Percentiles rank a stretch among this genome's conserved stretches.
phyloP scores from a whole-genome alignment of 2,113 vertebrate genomes.

The Clupea harengus region DNA sequence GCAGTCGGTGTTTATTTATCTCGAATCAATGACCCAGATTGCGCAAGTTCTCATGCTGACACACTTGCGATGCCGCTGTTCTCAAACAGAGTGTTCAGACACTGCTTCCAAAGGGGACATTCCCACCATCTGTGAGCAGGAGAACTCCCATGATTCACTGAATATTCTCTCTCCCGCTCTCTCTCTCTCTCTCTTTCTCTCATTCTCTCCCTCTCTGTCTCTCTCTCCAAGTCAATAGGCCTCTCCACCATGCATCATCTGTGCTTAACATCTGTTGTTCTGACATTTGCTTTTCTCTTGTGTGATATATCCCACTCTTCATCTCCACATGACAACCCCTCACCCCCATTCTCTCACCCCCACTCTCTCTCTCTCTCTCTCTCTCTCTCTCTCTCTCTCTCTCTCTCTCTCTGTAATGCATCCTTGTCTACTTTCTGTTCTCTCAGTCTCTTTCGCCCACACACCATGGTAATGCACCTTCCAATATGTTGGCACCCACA shows the following conservation, averaged over 20 bases:
- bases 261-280: conserved; percentile 13
- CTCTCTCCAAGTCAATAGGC: neutral
- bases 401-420: neutral
- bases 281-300: conserved; percentile 10
- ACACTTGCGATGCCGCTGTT: neutral
- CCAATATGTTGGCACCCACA: conserved; percentile 2
- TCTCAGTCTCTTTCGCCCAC: conserved; percentile 42
- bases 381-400: conserved; percentile 29
- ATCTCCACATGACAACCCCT: conserved; percentile 44
- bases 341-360: conserved; percentile 24
- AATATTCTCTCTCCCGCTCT: conserved; percentile 21
- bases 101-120: neutral
- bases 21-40: neutral
- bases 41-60: neutral
- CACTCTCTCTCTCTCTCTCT: conserved; percentile 50
- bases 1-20: neutral
- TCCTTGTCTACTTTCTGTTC: conserved; percentile 40
- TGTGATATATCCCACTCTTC: conserved; percentile 24
- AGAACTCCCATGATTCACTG: conserved; percentile 13
- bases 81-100: neutral
- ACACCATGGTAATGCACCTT: conserved; percentile 17
- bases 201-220: neutral
- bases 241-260: neutral
- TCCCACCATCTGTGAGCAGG: neutral
- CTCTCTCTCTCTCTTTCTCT: conserved; percentile 20